Base-by-base conservation (phyloP, 64 coral and sea anemone genomes). In the Stichodactyla mertensii region DNA sequence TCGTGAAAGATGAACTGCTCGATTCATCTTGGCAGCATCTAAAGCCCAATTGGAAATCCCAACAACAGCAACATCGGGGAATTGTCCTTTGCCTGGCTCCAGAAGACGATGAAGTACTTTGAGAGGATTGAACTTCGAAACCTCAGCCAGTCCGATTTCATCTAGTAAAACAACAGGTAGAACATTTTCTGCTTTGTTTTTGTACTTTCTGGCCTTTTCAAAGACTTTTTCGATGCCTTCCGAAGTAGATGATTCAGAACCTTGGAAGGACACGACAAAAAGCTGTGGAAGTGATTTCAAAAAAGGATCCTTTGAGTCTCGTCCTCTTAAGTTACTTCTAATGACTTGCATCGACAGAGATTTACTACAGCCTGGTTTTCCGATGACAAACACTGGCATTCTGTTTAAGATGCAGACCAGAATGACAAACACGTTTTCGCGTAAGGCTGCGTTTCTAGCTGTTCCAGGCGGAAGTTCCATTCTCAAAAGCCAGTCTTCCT, bases 21-120 rank as follows among this genome's bases (percentile, higher is more conserved):
- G 83, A 84, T 93, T 93, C 92, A 93, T 93, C 83, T 93, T 93
- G 6, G 92, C 92, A 55, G 92, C 87, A 74, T 93, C 92, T 6
- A 93, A 80, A 19, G 87, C 82, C 92, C 92, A 93, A 83, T 93
- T 93, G 28, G 92, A 93, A 84, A 93, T 89, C 58, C 92, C 92
- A 14, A 93, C 92, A 0, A 93, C 92, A n/a, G 87, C 92, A n/a
- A 93, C 87, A 83, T 93, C 84, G 62, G 92, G 92, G 58, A 89
- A 82, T 45, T 66, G 52, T 7, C 84, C 84, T 6, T 93, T 77
- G 52, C 77, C 83, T 51, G 87, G 92, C 54, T 93, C 92, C 23
- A 93, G 69, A 18, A 89, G 61, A 55, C 88, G 83, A 66, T 93
- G 92, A 18, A 93, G 83, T 4, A 93, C 92, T 83, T 93, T 93